Base-by-base conservation (phyloP, 30 jellyfish, hydroid and myxozoan genomes). In the Turritopsis dohrnii region DNA sequence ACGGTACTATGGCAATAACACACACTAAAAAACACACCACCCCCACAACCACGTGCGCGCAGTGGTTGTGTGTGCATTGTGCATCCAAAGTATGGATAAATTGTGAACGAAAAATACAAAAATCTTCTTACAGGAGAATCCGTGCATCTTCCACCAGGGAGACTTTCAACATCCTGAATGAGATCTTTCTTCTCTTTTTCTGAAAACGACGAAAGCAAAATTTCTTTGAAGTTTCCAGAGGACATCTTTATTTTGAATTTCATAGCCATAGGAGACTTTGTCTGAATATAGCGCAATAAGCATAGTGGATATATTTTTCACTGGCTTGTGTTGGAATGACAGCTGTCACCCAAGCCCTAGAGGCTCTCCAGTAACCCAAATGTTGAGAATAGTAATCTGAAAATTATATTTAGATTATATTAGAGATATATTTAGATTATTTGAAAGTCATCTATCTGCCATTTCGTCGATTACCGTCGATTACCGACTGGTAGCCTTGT, bases 151-250 rank as follows among this genome's bases (percentile, higher is more conserved):
- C 7, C 77, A 1, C 77, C 77, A 7, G 77, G 77, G 28, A 69
- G 30, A 27, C 77, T 69, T 69, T 69, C 16, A 27, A 69, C 19
- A 69, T n/a, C 30, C 16, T 69, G 28, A n/a, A 27, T 27, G 16
- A n/a, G 19, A n/a, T 69, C 77, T 69, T 0, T 69, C 30, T 69
- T 69, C 19, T 69, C 77, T 19, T 69, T 69, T 69, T 69, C 77
- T 69, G 28, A 27, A 69, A 69, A 69, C 31, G 77, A 69, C 28
- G 77, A 69, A n/a, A 69, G 77, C 19, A 69, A 19, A 69, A 23
- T 7, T 27, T n/a, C 77, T 23, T 69, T 69, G 16, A 7, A 16
- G 30, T 16, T 69, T 69, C 30, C 30, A n/a, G 28, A n/a, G 31
- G 77, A 23, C 77, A 69, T 69, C 28, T 69, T 69, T 9, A 69